Evolutionary conservation across 2,888 invertebrate species (phyloP).

Genomic region (Dynastes tityus): DNA sequence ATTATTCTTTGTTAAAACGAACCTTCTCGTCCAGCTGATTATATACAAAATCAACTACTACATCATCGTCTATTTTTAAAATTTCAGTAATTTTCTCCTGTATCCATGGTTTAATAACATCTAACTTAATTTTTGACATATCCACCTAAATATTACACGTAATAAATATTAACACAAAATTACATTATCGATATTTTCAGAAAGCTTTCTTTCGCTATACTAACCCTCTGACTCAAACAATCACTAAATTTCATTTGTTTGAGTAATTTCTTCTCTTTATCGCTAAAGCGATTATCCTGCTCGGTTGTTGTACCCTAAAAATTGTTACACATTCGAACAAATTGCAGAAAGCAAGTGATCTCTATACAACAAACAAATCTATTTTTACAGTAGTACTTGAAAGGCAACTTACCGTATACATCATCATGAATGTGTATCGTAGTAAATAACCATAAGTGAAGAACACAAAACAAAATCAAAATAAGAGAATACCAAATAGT

Average conservation of each 20-base stretch:
- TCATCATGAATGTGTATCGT: conserved; percentile 61
- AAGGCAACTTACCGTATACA: conserved; percentile 65
- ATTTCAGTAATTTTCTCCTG: conserved; percentile 96
- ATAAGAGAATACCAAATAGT: conserved; percentile 37
- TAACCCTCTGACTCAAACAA: conserved; percentile 91
- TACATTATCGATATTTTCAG: conserved; percentile 12
- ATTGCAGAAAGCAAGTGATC: neutral
- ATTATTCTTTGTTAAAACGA: conserved; percentile 59
- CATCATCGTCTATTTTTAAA: conserved; percentile 98
- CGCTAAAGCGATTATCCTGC: conserved; percentile 99
- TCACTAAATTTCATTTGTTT: conserved; percentile 99
- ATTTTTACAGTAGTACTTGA: conserved; percentile 44
- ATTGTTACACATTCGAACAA: neutral
- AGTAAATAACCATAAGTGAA: conserved; percentile 41
- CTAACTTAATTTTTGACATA: conserved; percentile 98
- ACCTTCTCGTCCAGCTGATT: conserved; percentile 98
- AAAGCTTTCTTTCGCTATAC: conserved; percentile 44
- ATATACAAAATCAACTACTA: conserved; percentile 98
- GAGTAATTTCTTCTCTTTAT: conserved; percentile 99
- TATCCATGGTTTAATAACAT: conserved; percentile 99
- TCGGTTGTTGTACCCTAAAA: conserved; percentile 96
- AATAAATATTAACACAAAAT: conserved; percentile 32
- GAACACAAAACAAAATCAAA: conserved; percentile 48
- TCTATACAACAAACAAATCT: conserved; percentile 32
- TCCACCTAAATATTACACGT: conserved; percentile 81